Evolutionary conservation across 2,888 invertebrate species (phyloP), one percentile per base, ranked within the genome.

Genomic region (Acronicta leporina): DNA sequence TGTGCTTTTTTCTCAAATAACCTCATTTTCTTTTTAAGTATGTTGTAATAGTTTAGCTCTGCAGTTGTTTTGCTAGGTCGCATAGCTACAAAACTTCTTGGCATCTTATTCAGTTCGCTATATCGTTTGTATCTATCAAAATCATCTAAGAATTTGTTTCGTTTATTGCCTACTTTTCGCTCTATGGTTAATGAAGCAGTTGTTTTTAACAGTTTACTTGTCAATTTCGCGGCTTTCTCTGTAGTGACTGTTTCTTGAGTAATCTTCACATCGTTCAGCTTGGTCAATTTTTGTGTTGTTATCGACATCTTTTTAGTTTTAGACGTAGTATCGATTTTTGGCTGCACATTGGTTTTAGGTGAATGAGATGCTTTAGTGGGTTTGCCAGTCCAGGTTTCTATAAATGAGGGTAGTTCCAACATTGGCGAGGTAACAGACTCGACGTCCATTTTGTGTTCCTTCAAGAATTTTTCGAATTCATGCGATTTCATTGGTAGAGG

Each of bases 401-500:
- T 13, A 3, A 47, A 41, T 0, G 55, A 46, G 0, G 82, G 78
- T 2, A 78, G 41, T 4, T 69, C 75, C 0, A 41, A 40, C 5
- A 84, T 55, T 1, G 91, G 87, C 0, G 83, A 65, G 0, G 87
- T 91, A 0, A 92, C 84, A 0, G 84, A 83, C 5, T 80, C 73
- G 0, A 92, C 87, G 30, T 90, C 91, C 27, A 92, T 63, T 0
- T 80, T 27, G 38, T 90, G 73, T 0, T 86, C 84, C 67, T 83
- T 88, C 0, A 92, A 79, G 65, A 92, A 92, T 3, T 78, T 83
- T 1, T 90, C 69, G 50, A 92, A 92, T 0, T 88, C 87, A 0
- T 71, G 43, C 3, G 67, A 70, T 9, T 68, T 75, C 92, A 92
- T 92, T 10, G 92, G 92, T 5, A 92, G 40, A 0, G 90, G 91